phyloP scores from a whole-genome alignment of 2,888 invertebrate genomes.

The Epistrophe grossulariae region DNA sequence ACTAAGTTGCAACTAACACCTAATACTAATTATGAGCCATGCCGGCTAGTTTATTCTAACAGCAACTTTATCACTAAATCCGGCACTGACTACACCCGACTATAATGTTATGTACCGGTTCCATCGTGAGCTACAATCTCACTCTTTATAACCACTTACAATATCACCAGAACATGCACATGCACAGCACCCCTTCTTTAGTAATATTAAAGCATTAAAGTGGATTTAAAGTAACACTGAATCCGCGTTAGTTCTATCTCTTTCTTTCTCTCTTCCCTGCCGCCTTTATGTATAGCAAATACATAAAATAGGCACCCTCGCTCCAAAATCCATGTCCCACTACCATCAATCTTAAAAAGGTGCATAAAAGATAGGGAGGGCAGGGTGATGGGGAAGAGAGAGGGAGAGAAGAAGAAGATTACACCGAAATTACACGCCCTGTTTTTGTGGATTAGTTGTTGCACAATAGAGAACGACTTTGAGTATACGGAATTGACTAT shows the following conservation, averaged over 20 bases:
- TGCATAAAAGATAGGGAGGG: background rate
- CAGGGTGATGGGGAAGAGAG: background rate
- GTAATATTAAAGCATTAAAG: conserved; percentile 61
- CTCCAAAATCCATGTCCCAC: conserved; percentile 11
- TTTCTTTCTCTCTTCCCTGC: background rate
- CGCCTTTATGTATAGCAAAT: too few relatives aligned
- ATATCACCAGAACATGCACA: conserved; percentile 21
- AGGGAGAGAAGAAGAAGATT: conserved; percentile 59
- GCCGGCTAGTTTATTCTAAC: too few relatives aligned
- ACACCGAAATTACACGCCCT: conserved; percentile 58
- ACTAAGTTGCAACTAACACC: too few relatives aligned
- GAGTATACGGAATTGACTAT: conserved; percentile 21
- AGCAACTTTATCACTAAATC: background rate
- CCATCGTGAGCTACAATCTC: conserved; percentile 54
- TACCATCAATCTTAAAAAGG: conserved; percentile 17
- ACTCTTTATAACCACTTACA: conserved; percentile 31
- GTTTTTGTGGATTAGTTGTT: conserved; percentile 60
- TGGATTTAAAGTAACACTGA: conserved; percentile 59
- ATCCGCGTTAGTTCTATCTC: conserved; percentile 11
- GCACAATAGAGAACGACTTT: conserved; percentile 54
- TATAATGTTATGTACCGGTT: conserved; percentile 46
- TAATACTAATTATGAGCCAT: too few relatives aligned
- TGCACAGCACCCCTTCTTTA: conserved; percentile 14
- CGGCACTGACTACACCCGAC: conserved; percentile 1
- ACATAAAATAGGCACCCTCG: background rate